Evolutionary conservation across 2,888 invertebrate genomes (phyloP).

Genomic region (Cantharis nigra): DNA sequence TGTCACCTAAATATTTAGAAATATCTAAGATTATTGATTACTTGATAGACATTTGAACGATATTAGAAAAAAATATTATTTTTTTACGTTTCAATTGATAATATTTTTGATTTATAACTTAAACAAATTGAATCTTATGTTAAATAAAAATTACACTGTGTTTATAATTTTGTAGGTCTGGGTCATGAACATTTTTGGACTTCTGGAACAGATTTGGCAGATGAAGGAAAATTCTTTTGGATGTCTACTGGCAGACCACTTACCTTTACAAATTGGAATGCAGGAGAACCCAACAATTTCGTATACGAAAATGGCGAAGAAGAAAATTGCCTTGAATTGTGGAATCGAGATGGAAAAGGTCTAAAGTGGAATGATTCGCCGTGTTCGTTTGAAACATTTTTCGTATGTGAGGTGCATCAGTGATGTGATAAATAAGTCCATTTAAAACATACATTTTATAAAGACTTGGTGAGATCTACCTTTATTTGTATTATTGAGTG

Average conservation of each 20-base stretch:
- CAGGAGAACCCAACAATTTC: slow-evolving; percentile 93
- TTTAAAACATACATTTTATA: not conserved
- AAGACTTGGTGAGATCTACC: slow-evolving; percentile 5
- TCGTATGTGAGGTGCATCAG: slow-evolving; percentile 82
- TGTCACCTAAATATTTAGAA: no score
- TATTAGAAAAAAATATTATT: no score
- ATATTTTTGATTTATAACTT: no score
- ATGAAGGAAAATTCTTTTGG: slow-evolving; percentile 92
- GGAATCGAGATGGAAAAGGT: slow-evolving; percentile 91
- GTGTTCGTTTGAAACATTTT: slow-evolving; percentile 90
- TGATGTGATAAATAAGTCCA: slow-evolving; percentile 41
- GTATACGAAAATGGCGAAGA: slow-evolving; percentile 92
- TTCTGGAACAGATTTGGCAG: slow-evolving; percentile 88
- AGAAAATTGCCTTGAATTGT: slow-evolving; percentile 88
- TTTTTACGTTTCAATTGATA: no score
- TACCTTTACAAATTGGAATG: slow-evolving; percentile 92
- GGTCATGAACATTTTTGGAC: slow-evolving; percentile 94
- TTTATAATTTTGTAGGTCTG: slow-evolving; percentile 66
- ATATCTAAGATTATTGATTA: no score
- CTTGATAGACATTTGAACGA: no score
- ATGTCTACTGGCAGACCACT: slow-evolving; percentile 88
- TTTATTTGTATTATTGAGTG: not conserved
- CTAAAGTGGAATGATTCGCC: slow-evolving; percentile 94
- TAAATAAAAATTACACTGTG: not conserved
- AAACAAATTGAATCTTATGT: no score